Evolutionary conservation across 2,113 vertebrate species (phyloP).

Genomic region (Eubucco bourcierii): DNA sequence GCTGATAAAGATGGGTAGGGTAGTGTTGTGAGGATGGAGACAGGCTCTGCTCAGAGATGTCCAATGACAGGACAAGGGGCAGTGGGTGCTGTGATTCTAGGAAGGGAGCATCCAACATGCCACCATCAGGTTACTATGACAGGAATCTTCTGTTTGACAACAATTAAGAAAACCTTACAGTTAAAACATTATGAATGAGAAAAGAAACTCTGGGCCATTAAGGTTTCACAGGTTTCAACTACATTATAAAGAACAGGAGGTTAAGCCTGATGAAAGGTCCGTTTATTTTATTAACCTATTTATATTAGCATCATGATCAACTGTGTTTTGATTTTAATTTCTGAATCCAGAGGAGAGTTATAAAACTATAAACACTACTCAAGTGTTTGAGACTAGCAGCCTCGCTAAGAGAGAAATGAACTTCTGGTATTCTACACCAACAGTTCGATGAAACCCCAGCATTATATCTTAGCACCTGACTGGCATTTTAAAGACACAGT

Average conservation of each 20-base stretch:
- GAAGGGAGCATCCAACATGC: neutral
- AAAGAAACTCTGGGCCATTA: neutral
- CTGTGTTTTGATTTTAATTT: neutral
- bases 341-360: neutral
- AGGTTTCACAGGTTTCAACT: neutral
- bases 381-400: neutral
- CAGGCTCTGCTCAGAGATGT: too few relatives aligned
- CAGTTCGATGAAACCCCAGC: neutral
- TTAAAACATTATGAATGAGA: neutral
- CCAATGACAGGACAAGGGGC: too few relatives aligned
- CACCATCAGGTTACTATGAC: neutral
- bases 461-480: neutral
- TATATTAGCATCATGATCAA: neutral
- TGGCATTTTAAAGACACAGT: neutral
- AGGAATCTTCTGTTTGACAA: neutral
- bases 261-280: neutral
- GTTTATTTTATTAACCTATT: neutral
- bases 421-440: neutral
- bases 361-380: neutral
- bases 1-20: too few relatives aligned
- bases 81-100: too few relatives aligned
- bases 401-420: neutral
- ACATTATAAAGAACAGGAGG: neutral
- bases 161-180: neutral
- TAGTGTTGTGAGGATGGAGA: too few relatives aligned